Percentiles rank a stretch among this genome's conserved stretches.
Evolutionary conservation across 2,888 invertebrate species (phyloP).

Genomic region (Drosophila anceps): DNA sequence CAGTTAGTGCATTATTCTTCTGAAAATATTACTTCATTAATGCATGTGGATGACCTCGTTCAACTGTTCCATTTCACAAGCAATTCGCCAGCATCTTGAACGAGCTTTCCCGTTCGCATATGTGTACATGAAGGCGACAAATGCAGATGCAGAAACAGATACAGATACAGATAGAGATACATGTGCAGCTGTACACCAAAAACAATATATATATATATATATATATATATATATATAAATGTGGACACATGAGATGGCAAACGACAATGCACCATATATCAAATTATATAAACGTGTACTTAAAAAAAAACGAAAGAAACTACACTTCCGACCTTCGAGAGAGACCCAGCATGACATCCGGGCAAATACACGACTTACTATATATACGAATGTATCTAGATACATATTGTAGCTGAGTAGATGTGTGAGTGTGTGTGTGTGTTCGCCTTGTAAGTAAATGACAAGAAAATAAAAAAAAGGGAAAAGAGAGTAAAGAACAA

Average conservation of each 20-base stretch:
- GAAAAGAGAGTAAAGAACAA: constrained; percentile 45
- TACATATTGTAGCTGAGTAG: constrained; percentile 26
- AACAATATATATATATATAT: constrained; percentile 30
- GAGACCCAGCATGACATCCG: constrained; percentile 77
- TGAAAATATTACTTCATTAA: constrained; percentile 60
- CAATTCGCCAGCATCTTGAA: constrained; percentile 46
- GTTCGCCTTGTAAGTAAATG: constrained; percentile 71
- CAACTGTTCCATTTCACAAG: constrained; percentile 66
- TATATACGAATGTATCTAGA: constrained; percentile 26
- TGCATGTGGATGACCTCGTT: constrained; percentile 71
- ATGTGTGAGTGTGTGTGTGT: too few species aligned
- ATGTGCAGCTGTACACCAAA: constrained; percentile 22
- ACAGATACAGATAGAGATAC: constrained; percentile 12
- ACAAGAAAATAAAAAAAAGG: constrained; percentile 43
- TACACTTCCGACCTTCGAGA: constrained; percentile 78
- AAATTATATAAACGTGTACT: constrained; percentile 80
- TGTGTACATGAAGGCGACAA: constrained; percentile 32
- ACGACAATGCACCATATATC: constrained; percentile 79
- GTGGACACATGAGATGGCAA: constrained; percentile 68
- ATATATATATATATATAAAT: constrained; percentile 23
- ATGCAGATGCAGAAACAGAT: constrained; percentile 29
- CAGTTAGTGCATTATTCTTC: neutral
- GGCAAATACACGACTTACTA: constrained; percentile 69
- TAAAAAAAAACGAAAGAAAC: constrained; percentile 59
- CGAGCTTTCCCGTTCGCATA: constrained; percentile 46